Conservation (phyloP, 2,888 invertebrate genomes). For the Amblyjoppa fuscipennis region DNA sequence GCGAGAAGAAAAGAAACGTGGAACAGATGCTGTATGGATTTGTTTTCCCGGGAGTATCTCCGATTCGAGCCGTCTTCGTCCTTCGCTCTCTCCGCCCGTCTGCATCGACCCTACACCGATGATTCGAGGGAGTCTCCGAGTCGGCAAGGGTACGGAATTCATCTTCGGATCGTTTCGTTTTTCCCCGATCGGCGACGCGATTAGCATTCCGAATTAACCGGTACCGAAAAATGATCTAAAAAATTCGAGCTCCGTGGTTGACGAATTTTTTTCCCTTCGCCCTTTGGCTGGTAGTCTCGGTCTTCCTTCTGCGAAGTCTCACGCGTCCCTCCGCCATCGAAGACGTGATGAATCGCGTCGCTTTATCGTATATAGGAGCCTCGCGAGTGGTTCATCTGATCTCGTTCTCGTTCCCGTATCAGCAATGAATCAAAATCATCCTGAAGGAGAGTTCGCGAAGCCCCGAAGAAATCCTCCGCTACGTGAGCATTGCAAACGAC, state of each 20-base stretch:
- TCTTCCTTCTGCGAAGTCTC: conserved; percentile 17
- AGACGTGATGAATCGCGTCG: conserved; percentile 70
- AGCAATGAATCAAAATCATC: conserved; percentile 71
- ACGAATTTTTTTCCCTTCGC: conserved; percentile 1
- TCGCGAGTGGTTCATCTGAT: conserved; percentile 19
- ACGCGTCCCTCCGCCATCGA: conserved; percentile 35
- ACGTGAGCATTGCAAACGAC: conserved; percentile 21
- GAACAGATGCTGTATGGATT: conserved; percentile 16
- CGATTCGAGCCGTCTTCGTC: conserved; percentile 18
- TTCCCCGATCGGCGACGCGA: conserved; percentile 10
- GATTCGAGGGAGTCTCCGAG: not conserved
- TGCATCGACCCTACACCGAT: not conserved
- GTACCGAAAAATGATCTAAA: conserved; percentile 11
- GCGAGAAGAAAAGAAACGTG: not conserved
- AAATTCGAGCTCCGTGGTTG: not conserved
- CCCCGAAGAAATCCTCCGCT: conserved; percentile 4
- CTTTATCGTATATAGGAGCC: conserved; percentile 56
- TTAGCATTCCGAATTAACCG: conserved; percentile 8
- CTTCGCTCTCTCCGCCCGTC: not conserved
- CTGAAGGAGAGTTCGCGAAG: conserved; percentile 5
- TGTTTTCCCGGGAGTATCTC: conserved; percentile 59
- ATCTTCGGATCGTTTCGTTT: not conserved
- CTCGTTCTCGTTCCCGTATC: conserved; percentile 23
- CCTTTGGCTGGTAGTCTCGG: conserved; percentile 5
- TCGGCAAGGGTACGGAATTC: not conserved